These are phyloP conservation scores for Drosophila tani DNA, from an alignment of 1,140 invertebrate species.

Conservation along the genomic window DNA sequence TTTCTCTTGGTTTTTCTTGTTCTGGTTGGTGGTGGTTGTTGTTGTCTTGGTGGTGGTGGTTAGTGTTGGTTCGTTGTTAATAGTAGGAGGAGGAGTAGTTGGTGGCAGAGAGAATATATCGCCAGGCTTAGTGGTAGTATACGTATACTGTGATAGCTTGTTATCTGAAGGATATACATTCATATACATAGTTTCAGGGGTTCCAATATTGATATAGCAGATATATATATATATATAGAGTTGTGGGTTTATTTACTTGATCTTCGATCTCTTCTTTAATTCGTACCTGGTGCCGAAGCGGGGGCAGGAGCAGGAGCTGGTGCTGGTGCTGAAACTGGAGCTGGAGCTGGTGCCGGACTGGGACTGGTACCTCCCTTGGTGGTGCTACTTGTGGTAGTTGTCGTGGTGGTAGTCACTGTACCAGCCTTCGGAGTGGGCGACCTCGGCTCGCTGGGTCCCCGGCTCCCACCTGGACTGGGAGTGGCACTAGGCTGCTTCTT, in stretches of 20 bases:
- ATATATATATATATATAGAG: conserved; percentile 40
- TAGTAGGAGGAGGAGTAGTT: conserved; percentile 79
- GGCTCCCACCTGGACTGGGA: conserved; percentile 62
- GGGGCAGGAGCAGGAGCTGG: conserved; percentile 20
- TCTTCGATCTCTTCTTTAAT: conserved; percentile 58
- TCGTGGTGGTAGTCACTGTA: conserved; percentile 53
- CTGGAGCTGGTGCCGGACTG: conserved; percentile 10
- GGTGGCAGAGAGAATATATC: conserved; percentile 83
- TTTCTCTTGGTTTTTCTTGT: conserved; percentile 26
- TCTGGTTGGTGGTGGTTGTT: conserved; percentile 13
- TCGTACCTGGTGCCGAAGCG: conserved; percentile 71
- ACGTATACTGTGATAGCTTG: conserved; percentile 81
- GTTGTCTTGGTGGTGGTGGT: conserved; percentile 42
- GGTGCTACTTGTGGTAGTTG: conserved; percentile 30
- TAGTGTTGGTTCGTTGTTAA: conserved; percentile 78
- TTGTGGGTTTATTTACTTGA: conserved; percentile 33
- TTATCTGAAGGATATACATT: conserved; percentile 83
- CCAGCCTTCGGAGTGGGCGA: conserved; percentile 49
- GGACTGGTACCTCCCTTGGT: conserved; percentile 11
- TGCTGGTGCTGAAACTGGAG: conserved; percentile 1
- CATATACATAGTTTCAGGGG: conserved; percentile 79
- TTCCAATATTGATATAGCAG: conserved; percentile 51
- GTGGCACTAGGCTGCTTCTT: conserved; percentile 37
- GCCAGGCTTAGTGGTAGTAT: conserved; percentile 83
- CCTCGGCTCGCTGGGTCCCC: conserved; percentile 61